phyloP scores from a whole-genome alignment of 2,888 invertebrate genomes.

The Spilosoma lubricipeda region DNA sequence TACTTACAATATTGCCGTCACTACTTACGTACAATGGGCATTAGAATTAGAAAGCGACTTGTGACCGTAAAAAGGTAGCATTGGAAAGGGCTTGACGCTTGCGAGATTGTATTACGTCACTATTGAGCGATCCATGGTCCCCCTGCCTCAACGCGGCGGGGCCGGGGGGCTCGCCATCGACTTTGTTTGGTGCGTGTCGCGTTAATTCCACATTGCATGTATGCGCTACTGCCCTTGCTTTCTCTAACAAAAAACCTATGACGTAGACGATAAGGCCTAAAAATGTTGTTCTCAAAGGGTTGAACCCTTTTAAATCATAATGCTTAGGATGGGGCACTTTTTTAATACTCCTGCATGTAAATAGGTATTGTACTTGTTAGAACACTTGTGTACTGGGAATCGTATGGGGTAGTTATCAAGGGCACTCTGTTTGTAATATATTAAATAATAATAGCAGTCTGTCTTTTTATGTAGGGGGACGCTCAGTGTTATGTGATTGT shows the following conservation, averaged over 20 bases:
- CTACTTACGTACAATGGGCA: conserved; percentile 77
- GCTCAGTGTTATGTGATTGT: conserved; percentile 56
- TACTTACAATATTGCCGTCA: conserved; percentile 70
- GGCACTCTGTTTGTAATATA: conserved; percentile 81
- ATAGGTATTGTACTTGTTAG: conserved; percentile 84
- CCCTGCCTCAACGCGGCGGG: conserved; percentile 54
- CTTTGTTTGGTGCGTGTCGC: conserved; percentile 62
- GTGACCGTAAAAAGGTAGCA: conserved; percentile 83
- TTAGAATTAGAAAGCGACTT: conserved; percentile 85
- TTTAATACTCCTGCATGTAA: conserved; percentile 83
- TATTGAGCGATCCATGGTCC: conserved; percentile 68
- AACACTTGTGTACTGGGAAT: conserved; percentile 81
- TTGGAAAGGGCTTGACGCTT: conserved; percentile 78
- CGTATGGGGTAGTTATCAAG: conserved; percentile 82
- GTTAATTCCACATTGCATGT: conserved; percentile 54
- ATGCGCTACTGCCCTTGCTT: conserved; percentile 73
- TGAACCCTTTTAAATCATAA: conserved; percentile 78
- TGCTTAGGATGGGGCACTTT: conserved; percentile 79
- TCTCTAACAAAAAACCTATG: conserved; percentile 70
- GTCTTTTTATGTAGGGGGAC: conserved; percentile 68
- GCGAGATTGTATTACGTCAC: conserved; percentile 81
- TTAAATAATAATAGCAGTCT: conserved; percentile 78
- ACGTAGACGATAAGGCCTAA: conserved; percentile 65
- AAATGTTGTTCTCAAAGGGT: conserved; percentile 80
- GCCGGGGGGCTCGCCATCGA: conserved; percentile 49